Evolutionary conservation across 2,797 vertebrate genomes (phyloP).

Genomic region (Anabas testudineus): DNA sequence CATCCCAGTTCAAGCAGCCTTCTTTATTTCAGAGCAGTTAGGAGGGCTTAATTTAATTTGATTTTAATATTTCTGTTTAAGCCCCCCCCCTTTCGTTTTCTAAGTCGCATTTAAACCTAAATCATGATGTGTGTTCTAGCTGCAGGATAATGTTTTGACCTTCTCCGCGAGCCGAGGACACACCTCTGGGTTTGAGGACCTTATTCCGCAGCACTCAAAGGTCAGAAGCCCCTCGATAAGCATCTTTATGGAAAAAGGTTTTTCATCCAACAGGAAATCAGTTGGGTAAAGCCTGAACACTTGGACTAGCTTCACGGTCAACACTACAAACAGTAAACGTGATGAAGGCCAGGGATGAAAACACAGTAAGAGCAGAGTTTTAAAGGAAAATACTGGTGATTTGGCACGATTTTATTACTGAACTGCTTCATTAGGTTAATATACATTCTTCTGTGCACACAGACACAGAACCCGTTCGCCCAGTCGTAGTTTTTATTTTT

Average conservation of each 20-base stretch:
- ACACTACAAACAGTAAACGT: slow-evolving; percentile 15
- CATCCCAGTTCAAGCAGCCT: neutral
- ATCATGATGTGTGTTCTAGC: neutral
- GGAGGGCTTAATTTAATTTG: slow-evolving; percentile 33
- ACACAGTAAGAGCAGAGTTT: neutral
- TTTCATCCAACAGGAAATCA: slow-evolving; percentile 62
- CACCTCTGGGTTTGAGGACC: slow-evolving; percentile 59
- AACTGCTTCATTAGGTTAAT: slow-evolving; percentile 21
- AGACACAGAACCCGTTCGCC: neutral
- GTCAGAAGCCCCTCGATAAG: slow-evolving; percentile 62
- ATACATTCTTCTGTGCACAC: slow-evolving; percentile 39
- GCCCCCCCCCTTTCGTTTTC: neutral
- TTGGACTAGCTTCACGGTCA: slow-evolving; percentile 21
- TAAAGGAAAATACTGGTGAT: slow-evolving; percentile 59
- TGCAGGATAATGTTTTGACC: slow-evolving; percentile 51
- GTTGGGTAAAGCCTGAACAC: slow-evolving; percentile 24
- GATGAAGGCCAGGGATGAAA: slow-evolving; percentile 15
- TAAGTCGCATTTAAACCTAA: neutral
- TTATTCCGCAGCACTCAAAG: slow-evolving; percentile 61
- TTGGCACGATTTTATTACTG: slow-evolving; percentile 59
- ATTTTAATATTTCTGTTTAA: slow-evolving; percentile 22
- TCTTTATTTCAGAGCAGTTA: slow-evolving; percentile 13
- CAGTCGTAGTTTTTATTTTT: neutral
- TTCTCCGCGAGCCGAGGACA: slow-evolving; percentile 54
- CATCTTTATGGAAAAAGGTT: slow-evolving; percentile 58